Evolutionary conservation across 2,888 invertebrate genomes (phyloP).

Genomic region (Agonum fuliginosum): DNA sequence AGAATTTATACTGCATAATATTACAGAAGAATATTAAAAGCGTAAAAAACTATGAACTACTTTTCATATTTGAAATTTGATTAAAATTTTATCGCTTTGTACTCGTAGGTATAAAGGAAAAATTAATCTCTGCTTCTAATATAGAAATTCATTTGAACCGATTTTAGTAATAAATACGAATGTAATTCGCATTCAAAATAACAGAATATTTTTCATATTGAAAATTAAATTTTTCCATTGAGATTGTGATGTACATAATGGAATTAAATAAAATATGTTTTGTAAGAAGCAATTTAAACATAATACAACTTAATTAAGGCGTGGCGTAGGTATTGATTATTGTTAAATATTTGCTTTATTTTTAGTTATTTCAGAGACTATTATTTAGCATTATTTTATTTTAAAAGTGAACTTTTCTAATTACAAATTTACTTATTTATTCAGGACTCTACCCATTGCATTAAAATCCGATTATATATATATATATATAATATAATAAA

Average conservation of each 20-base stretch:
- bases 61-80: conserved; percentile 13
- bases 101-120: conserved; percentile 21
- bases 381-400: too few relatives aligned
- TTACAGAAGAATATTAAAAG: conserved; percentile 6
- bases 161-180: conserved; percentile 28
- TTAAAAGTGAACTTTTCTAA: too few relatives aligned
- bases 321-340: too few relatives aligned
- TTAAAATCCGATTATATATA: too few relatives aligned
- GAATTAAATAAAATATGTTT: too few relatives aligned
- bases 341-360: too few relatives aligned
- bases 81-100: conserved; percentile 32
- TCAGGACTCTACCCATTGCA: too few relatives aligned
- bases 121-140: conserved; percentile 23
- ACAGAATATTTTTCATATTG: conserved; percentile 8
- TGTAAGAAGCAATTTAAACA: too few relatives aligned
- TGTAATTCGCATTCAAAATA: conserved; percentile 1
- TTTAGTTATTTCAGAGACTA: too few relatives aligned
- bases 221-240: conserved; percentile 24
- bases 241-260: background rate
- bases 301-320: too few relatives aligned
- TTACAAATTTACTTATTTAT: too few relatives aligned
- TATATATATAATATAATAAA: too few relatives aligned
- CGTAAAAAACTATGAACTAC: conserved; percentile 10
- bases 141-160: conserved; percentile 16
- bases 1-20: conserved; percentile 5